A percentile compares a stretch with the other conserved stretches of the same genome.
Evolutionary conservation across 2,113 vertebrate genomes (phyloP).

Genomic region (Pollimyrus isidori): DNA sequence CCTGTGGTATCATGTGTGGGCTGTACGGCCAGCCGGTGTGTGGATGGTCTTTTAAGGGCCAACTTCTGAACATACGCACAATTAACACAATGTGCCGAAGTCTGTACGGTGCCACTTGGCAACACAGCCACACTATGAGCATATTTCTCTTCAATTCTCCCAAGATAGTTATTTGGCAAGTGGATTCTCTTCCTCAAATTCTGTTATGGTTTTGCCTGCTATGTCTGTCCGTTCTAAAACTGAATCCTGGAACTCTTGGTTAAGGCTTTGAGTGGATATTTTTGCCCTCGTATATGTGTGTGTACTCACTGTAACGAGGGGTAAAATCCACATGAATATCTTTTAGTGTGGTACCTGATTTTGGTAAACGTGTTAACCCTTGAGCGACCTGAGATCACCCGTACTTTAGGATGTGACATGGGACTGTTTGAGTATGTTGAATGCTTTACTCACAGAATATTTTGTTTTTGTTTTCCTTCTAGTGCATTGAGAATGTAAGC

Average conservation of each 20-base stretch:
- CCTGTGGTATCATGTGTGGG: background rate
- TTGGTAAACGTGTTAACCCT: background rate
- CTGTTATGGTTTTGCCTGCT: background rate
- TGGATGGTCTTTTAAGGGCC: background rate
- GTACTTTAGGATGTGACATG: background rate
- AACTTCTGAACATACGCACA: background rate
- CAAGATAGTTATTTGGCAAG: background rate
- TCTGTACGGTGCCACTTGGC: background rate
- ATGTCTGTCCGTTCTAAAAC: background rate
- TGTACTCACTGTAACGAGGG: background rate
- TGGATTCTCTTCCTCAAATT: background rate
- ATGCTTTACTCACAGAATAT: background rate
- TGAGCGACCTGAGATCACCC: background rate
- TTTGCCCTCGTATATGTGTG: background rate
- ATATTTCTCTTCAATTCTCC: background rate
- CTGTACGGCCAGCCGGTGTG: background rate
- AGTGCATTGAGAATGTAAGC: background rate
- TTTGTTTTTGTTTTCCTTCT: background rate
- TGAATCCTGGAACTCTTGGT: constrained; percentile 23
- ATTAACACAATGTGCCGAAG: background rate
- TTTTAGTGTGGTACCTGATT: background rate
- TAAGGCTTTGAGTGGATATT: constrained; percentile 25
- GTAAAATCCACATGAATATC: background rate
- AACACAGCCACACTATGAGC: constrained; percentile 11
- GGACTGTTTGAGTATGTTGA: background rate